A percentile compares a stretch with the other conserved stretches of the same genome.
These are phyloP conservation scores for Pyrochroa serraticornis DNA, from an alignment of 2,888 invertebrate species.

Conservation along the genomic window DNA sequence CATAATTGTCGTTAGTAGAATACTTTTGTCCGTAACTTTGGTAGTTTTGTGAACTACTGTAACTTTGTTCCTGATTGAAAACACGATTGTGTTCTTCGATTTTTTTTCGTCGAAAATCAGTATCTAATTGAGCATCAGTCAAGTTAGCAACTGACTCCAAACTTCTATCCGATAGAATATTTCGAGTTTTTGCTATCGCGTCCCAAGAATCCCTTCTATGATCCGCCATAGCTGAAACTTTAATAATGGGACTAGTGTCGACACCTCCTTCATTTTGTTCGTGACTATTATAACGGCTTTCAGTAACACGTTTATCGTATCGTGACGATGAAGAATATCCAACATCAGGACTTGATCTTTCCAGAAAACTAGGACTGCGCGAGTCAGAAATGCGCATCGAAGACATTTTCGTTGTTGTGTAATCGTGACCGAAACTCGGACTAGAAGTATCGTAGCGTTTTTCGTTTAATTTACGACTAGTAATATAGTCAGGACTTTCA, in stretches of 20 bases:
- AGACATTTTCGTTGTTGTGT: slow-evolving; percentile 50
- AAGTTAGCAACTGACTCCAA: slow-evolving; percentile 73
- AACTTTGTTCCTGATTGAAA: slow-evolving; percentile 39
- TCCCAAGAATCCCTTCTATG: slow-evolving; percentile 81
- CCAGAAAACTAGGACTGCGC: slow-evolving; percentile 50
- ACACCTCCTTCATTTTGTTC: slow-evolving; percentile 48
- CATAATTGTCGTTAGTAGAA: slow-evolving; percentile 37
- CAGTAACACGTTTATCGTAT: slow-evolving; percentile 47
- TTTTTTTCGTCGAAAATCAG: slow-evolving; percentile 49
- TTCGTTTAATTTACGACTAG: slow-evolving; percentile 51
- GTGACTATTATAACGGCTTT: slow-evolving; percentile 42
- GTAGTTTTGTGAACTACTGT: slow-evolving; percentile 39
- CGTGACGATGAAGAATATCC: slow-evolving; percentile 43
- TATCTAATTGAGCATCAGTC: slow-evolving; percentile 66
- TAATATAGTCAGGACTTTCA: slow-evolving; percentile 55
- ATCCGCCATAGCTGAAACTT: slow-evolving; percentile 66
- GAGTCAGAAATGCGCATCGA: slow-evolving; percentile 51
- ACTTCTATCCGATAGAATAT: slow-evolving; percentile 72
- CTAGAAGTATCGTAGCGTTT: slow-evolving; percentile 49
- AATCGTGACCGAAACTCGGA: slow-evolving; percentile 49
- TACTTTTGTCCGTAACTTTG: slow-evolving; percentile 51
- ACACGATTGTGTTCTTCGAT: slow-evolving; percentile 47
- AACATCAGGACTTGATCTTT: slow-evolving; percentile 48
- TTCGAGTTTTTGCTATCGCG: slow-evolving; percentile 79
- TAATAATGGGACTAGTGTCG: slow-evolving; percentile 64